phyloP scores from a whole-genome alignment of 2,113 vertebrate genomes.

The Chloebia gouldiae region DNA sequence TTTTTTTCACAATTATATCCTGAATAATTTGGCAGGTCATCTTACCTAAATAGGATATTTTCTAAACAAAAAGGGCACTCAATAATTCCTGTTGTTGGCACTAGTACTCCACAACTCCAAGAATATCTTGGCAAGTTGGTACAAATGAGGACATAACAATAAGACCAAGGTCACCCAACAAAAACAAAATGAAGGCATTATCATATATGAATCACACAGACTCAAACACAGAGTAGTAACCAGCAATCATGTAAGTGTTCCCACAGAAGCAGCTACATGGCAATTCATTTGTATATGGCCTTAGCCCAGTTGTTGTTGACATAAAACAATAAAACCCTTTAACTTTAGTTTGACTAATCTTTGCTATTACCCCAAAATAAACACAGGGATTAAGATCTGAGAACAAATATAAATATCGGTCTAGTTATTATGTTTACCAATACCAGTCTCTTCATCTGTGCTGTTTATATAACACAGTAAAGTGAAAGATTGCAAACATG shows the following conservation, averaged over 20 bases:
- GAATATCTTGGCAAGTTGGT: constrained; percentile 80
- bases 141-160: constrained; percentile 70
- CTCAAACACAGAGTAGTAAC: neutral
- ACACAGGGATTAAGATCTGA: neutral
- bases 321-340: neutral
- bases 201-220: neutral
- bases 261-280: neutral
- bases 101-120: constrained; percentile 79
- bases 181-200: neutral
- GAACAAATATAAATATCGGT: neutral
- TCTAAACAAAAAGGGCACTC: constrained; percentile 83
- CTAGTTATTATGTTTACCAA: neutral
- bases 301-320: neutral
- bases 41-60: constrained; percentile 81
- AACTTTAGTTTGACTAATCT: neutral
- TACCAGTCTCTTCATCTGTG: fast-evolving
- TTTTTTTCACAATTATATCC: neutral
- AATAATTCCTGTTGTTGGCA: constrained; percentile 84
- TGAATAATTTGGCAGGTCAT: neutral
- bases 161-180: constrained; percentile 71
- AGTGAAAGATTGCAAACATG: neutral
- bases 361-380: neutral
- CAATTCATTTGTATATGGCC: neutral
- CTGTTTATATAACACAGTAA: neutral
- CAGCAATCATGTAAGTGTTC: neutral